Base-by-base conservation (phyloP, 1,140 invertebrate genomes). In the Drosophila kikkawai region DNA sequence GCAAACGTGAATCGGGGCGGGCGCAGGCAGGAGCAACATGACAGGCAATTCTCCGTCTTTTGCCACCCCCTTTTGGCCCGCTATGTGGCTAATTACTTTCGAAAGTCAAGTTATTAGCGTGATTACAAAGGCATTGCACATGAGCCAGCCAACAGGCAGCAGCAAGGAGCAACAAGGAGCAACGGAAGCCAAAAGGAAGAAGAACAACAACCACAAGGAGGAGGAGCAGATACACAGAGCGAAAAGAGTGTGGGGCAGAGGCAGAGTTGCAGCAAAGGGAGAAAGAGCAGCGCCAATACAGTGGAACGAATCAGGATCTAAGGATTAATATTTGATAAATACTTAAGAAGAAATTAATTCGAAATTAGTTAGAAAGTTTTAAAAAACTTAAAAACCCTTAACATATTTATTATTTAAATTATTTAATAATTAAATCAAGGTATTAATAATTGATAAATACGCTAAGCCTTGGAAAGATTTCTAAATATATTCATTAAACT, bases 91-190 rank as follows among this genome's bases (percentile, higher is more conserved):
- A 91, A 91, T 91, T 91, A 91, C 86, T 91, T 91, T 82, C 79
- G 86, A 82, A 90, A 90, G 86, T 85, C 85, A 90, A 90, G 85
- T 91, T 90, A 91, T 90, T 90, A 91, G 86, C 85, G 85, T 86
- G 86, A 90, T 90, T 90, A 90, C 85, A 91, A 86, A 91, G 79
- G 86, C 86, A 91, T 75, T 82, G 86, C 60, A 85, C 78, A 75
- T 81, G 75, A 73, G 75, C 67, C 77, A 73, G 64, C 39, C 66
- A 51, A 70, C 34, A 66, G 56, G 67, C 61, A 67, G n/a, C 64
- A 76, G 22, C 70, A 76, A 32, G 47, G 48, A 67, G n/a, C 64
- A 76, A 15, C 68, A 74, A 22, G 42, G 44, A 71, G 64, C 34
- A 29, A 9, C 47, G 39, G 70, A 75, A 55, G 70, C 48, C 67